Evolutionary conservation across 35 echinoderm and acorn worm species (phyloP).

Genomic region (Apostichopus japonicus): DNA sequence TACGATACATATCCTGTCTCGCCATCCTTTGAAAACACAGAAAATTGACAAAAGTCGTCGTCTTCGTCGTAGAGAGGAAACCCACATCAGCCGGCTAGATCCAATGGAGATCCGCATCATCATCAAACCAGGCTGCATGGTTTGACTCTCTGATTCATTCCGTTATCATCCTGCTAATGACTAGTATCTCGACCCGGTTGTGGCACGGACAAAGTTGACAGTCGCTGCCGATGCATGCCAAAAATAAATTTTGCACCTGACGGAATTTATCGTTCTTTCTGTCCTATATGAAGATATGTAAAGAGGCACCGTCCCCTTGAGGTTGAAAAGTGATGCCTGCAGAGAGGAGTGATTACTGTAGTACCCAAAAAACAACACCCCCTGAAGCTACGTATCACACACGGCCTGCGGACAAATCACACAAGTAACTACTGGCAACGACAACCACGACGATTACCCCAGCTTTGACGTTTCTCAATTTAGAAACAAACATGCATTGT

Average conservation of each 20-base stretch:
- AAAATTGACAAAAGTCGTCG: conserved; percentile 35
- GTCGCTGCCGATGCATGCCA: conserved; percentile 35
- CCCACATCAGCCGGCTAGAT: conserved; percentile 5
- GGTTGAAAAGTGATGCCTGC: conserved; percentile 50
- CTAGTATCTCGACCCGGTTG: conserved; percentile 4
- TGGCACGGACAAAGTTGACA: conserved; percentile 10
- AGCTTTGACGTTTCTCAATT: neutral
- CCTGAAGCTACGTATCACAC: conserved; percentile 46
- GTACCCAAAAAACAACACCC: conserved; percentile 56
- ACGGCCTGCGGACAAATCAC: conserved; percentile 23
- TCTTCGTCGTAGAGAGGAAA: conserved; percentile 4
- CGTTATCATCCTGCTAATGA: conserved; percentile 52
- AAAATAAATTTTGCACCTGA: conserved; percentile 46
- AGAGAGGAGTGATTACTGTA: conserved; percentile 31
- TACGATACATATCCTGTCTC: conserved; percentile 59
- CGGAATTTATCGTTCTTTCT: conserved; percentile 32
- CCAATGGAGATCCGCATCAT: neutral
- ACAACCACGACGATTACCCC: neutral
- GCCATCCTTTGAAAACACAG: conserved; percentile 24
- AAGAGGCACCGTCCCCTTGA: conserved; percentile 46
- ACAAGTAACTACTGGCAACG: conserved; percentile 8
- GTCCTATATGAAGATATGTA: conserved; percentile 28
- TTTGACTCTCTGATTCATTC: conserved; percentile 52
- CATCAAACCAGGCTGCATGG: conserved; percentile 38
- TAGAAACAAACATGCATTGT: conserved; percentile 29